Evolutionary conservation across 1,140 invertebrate genomes (phyloP), one percentile per base, ranked within the genome.

Genomic region (Drosophila nigromelanica): DNA sequence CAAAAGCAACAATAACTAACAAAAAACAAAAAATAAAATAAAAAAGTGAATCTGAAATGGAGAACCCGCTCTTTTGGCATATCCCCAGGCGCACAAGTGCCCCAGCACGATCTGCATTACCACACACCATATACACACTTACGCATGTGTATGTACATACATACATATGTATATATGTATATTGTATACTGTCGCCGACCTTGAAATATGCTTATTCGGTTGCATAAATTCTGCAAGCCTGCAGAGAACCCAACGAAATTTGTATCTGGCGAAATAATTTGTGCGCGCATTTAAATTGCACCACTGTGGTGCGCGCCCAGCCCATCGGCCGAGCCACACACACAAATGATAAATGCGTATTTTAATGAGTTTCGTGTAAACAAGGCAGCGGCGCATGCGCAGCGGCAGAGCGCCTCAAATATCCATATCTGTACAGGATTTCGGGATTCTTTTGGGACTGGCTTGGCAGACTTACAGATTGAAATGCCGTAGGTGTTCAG

Each of bases 341-440:
- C 63, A 62, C 55, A 52, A 70, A 79, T 89, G 85, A 89, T 89
- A 89, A 89, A 89, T 89, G 86, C 80, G 64, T 76, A 85, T 86
- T 89, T 85, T 89, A 89, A 89, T 89, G 85, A 90, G 85, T 89
- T 89, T 89, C 80, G 80, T 89, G 85, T 89, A 89, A 89, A 90
- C 80, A 85, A 78, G 86, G 76, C 73, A 73, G 67, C 78, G 70
- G 67, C 58, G 76, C 80, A 82, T 74, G 76, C 67, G 62, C 66
- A 80, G 68, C 67, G 48, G 24, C 24, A 61, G 18, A 47, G 56
- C 67, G 54, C 59, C 76, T 72, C 62, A 76, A 73, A 64, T 78
- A 59, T 78, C 69, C 5, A 39, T 18, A 50, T 33, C 39, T 45
- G 47, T 24, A 43, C 73, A 78, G 67, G 76, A 86, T 78, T 81